Evolutionary conservation across 2,797 vertebrate species (phyloP), one percentile per base, ranked within the genome.

Genomic region (Odontamblyopus rebecca): DNA sequence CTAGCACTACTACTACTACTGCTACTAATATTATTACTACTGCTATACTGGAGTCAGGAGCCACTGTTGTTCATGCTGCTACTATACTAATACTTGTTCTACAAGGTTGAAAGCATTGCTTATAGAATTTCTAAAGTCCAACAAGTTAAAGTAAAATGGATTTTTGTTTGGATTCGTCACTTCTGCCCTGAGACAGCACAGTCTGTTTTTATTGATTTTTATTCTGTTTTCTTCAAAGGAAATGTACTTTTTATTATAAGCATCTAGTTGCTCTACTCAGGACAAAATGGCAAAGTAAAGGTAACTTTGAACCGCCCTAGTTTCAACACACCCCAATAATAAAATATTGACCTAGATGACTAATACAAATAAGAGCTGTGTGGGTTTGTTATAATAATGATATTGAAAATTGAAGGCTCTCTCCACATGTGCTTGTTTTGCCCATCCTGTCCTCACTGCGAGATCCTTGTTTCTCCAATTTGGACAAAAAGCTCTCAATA

Each of bases 401-500:
- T 38, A 26, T 27, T 26, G 41, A 50, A 66, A 48, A 50, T 18
- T 66, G 23, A 64, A 44, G 41, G 0, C 15, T 15, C 12, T 19
- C 18, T 26, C 19, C n/a, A 64, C 8, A n/a, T 63, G 61, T 41
- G 35, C 19, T 65, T 44, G 41, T 44, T 66, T 66, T 15, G 50
- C 29, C 63, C 41, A 50, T 50, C 5, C 35, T 26, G n/a, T 64
- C 62, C 63, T 50, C 62, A 27, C 38, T 29, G 63, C 6, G 26
- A 50, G 13, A 66, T 66, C 63, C 41, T 48, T 26, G 41, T 65
- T 48, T 26, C 41, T 50, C 63, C 63, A 29, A 50, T 50, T 65
- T 50, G n/a, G 63, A 65, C 41, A 65, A 50, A 65, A 50, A 48
- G 62, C 62, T 23, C 38, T 13, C 9, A 64, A 64, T 48, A 64